phyloP scores from a whole-genome alignment of 2,797 vertebrate species.

The Bradypodion ventrale region DNA sequence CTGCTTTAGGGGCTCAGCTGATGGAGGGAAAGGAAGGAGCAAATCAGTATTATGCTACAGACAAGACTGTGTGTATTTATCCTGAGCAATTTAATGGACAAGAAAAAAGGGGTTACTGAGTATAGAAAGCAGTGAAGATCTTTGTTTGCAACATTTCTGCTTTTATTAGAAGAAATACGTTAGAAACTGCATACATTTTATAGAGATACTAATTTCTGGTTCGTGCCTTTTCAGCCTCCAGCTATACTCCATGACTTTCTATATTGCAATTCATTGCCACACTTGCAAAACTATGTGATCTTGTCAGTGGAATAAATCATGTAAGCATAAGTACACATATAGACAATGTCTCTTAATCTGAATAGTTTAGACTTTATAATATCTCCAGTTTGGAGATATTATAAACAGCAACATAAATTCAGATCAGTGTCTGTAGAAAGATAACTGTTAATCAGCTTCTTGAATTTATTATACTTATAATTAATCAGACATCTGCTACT shows the following conservation, averaged over 20 bases:
- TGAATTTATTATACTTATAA: slow-evolving; percentile 10
- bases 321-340: not conserved
- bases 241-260: not conserved
- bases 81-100: not conserved
- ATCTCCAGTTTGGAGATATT: not conserved
- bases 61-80: not conserved
- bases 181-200: not conserved
- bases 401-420: not conserved
- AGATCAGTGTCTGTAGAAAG: slow-evolving; percentile 1
- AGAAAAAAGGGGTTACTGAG: not conserved
- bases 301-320: not conserved
- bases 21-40: not conserved
- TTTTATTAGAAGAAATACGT: not conserved
- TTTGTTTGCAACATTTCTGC: not conserved
- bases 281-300: not conserved
- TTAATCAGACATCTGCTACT: slow-evolving; percentile 24
- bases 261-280: not conserved
- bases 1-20: too few relatives aligned
- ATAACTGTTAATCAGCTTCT: slow-evolving; percentile 28
- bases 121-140: not conserved
- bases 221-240: not conserved
- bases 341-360: not conserved
- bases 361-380: not conserved
- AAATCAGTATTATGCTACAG: not conserved
- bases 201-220: not conserved